phyloP scores from a whole-genome alignment of 2,113 vertebrate genomes.

The Scolopax mira region DNA sequence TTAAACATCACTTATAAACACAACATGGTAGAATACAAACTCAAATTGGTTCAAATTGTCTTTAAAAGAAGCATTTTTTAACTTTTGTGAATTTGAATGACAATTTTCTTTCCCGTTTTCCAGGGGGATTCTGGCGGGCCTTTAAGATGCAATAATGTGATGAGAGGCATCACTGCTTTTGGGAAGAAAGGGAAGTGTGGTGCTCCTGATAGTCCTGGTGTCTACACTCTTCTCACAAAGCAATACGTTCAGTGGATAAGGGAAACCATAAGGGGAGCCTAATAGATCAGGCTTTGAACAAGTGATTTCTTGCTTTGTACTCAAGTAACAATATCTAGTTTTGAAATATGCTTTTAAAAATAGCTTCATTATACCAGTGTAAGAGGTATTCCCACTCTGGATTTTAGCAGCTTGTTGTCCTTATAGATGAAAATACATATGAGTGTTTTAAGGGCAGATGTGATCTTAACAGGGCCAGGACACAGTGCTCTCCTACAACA shows the following conservation, averaged over 20 bases:
- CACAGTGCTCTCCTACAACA: not conserved
- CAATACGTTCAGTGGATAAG: slow-evolving; percentile 67
- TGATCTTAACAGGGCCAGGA: not conserved
- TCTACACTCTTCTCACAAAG: slow-evolving; percentile 70
- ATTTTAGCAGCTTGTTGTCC: not conserved
- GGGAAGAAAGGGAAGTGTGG: not conserved
- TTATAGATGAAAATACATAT: not conserved
- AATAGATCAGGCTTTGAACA: not conserved
- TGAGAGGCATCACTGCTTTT: slow-evolving; percentile 68
- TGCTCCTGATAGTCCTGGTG: not conserved
- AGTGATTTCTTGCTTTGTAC: not conserved
- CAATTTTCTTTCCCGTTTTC: not conserved
- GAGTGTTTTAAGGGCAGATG: not conserved
- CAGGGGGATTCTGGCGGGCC: slow-evolving; percentile 77
- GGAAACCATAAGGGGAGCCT: not conserved
- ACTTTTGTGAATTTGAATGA: not conserved
- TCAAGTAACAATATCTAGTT: not conserved
- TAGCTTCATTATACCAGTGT: not conserved
- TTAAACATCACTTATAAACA: not conserved
- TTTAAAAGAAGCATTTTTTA: not conserved
- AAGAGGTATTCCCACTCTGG: not conserved
- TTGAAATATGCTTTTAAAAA: not conserved
- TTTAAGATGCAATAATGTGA: slow-evolving; percentile 45
- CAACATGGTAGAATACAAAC: not conserved
- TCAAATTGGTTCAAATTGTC: not conserved